Base-by-base conservation (phyloP, 2,888 invertebrate genomes). In the Graphium colonna region DNA sequence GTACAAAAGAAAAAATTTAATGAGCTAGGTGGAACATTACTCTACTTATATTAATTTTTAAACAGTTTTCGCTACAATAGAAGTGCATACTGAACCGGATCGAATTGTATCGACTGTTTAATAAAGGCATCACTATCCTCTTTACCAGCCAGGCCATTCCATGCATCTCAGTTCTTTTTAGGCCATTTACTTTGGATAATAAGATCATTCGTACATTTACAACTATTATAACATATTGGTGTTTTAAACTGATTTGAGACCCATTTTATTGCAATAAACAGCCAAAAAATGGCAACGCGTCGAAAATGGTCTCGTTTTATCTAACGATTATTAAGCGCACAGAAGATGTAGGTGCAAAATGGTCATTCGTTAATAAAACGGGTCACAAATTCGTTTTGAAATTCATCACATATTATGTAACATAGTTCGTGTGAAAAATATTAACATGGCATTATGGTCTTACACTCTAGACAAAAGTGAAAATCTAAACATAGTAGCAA, bases 391-490 rank as follows among this genome's bases (percentile, higher is more conserved):
- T 5, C 33, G 17, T 45, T 33, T 18, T 3, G 16, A 10, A 5
- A 16, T 33, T n/a, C 33, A 33, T 5, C 16, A 41, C 41, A 41
- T 13, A 33, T 42, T 39, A 44, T 10, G 10, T 9, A 16, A 16
- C 16, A 45, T 33, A 21, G 10, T 44, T 47, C 15, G 16, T 16
- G 2, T 28, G 26, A 12, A 31, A 51, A 40, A 44, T 45, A 43
- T 43, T 33, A 26, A 26, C 26, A 51, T 38, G 48, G 38, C 45
- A 49, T 48, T 45, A 42, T 40, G 61, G 64, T 66, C 69, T 73
- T 71, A 73, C 41, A 63, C 61, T 64, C 69, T 70, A 73, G 70
- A 72, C 69, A 69, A 73, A 71, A 73, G 64, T 63, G 65, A 75
- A 67, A 68, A 57, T 65, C 69, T 73, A 76, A 15, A 67, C 65